A percentile compares a stretch with the other conserved stretches of the same genome.
These are phyloP conservation scores for Parascotia fuliginaria DNA, from an alignment of 2,888 invertebrate species.

Conservation along the genomic window DNA sequence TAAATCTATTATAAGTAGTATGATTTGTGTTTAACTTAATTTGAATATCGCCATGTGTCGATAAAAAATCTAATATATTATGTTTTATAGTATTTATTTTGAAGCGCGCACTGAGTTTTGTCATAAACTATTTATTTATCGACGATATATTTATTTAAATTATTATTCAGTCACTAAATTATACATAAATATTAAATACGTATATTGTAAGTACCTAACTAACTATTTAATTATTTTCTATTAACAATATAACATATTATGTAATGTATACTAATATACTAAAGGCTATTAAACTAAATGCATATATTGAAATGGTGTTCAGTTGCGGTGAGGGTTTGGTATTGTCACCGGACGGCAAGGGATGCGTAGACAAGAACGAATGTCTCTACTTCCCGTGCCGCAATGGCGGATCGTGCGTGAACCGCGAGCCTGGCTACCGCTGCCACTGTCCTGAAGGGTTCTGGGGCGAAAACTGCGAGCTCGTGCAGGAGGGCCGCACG, in stretches of 20 bases:
- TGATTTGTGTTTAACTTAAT: too few relatives aligned
- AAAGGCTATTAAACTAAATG: slow-evolving; percentile 36
- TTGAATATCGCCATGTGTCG: not conserved
- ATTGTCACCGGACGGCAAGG: slow-evolving; percentile 95
- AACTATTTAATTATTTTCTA: not conserved
- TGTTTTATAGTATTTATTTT: slow-evolving; percentile 40
- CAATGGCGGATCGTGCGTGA: slow-evolving; percentile 96
- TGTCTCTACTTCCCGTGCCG: slow-evolving; percentile 97
- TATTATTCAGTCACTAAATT: not conserved
- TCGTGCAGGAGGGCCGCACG: slow-evolving; percentile 97
- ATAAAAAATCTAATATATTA: slow-evolving; percentile 3
- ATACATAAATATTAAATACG: not conserved
- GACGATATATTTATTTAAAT: not conserved
- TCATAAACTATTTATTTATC: slow-evolving; percentile 10
- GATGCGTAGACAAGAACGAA: slow-evolving; percentile 98
- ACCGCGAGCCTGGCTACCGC: slow-evolving; percentile 94
- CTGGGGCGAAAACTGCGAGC: slow-evolving; percentile 97
- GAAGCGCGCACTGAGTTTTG: slow-evolving; percentile 69
- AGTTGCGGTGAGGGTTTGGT: slow-evolving; percentile 98
- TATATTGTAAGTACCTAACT: not conserved
- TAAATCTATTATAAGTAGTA: too few relatives aligned
- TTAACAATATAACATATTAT: not conserved
- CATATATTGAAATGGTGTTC: slow-evolving; percentile 73
- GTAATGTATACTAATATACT: slow-evolving; percentile 9
- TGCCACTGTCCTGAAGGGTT: slow-evolving; percentile 97